phyloP scores from a whole-genome alignment of 2,113 vertebrate genomes.

The Lycaon pictus region DNA sequence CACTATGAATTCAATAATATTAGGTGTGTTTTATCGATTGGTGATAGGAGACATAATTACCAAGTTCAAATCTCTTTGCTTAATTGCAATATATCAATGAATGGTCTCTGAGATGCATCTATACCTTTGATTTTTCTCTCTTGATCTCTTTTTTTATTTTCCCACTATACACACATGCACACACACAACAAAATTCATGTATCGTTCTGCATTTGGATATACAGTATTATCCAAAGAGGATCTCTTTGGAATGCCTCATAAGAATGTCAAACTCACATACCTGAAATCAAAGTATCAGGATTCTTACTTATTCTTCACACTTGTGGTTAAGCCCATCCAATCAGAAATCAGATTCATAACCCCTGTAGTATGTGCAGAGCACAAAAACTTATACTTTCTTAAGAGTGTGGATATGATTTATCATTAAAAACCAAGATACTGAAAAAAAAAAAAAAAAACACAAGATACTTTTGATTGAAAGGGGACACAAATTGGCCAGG shows the following conservation, averaged over 20 bases:
- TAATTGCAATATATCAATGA: neutral
- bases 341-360: no score
- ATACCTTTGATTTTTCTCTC: neutral
- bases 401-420: rapidly evolving
- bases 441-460: no score
- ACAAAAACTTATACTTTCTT: no score
- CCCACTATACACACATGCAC: neutral
- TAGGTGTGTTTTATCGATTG: neutral
- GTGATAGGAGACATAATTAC: neutral
- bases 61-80: neutral
- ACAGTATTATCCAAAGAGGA: neutral
- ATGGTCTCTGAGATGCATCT: neutral
- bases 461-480: neutral
- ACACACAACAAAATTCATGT: neutral
- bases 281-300: neutral
- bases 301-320: neutral
- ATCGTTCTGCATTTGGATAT: no score
- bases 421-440: no score
- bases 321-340: neutral
- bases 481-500: rapidly evolving
- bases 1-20: neutral
- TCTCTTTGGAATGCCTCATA: neutral
- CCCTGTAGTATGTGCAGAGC: rapidly evolving
- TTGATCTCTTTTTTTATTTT: neutral
- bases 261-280: neutral